Percentiles rank a stretch among this genome's conserved stretches.
Conservation (phyloP, 2,797 vertebrate species). For the Hoplostethus atlanticus region DNA sequence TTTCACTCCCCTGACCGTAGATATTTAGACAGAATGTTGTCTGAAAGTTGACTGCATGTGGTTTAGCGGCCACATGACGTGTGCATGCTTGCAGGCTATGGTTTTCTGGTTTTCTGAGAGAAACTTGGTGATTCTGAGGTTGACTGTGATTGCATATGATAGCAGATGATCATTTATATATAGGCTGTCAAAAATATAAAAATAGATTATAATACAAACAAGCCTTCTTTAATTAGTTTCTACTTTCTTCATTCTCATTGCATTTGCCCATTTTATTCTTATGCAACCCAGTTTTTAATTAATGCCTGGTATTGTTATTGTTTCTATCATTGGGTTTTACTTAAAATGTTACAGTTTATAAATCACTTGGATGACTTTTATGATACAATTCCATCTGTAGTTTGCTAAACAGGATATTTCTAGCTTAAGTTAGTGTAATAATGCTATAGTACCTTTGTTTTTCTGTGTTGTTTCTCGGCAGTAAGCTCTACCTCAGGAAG, state of each 20-base stretch:
- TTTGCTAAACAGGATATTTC: constrained; percentile 5
- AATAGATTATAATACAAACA: not conserved
- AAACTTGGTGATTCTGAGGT: constrained; percentile 12
- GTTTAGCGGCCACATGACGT: constrained; percentile 37
- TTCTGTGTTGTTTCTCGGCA: not conserved
- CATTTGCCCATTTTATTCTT: too few species aligned
- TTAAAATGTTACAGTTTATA: not conserved
- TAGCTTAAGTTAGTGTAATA: not conserved
- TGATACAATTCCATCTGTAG: not conserved
- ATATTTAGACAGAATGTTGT: constrained; percentile 56
- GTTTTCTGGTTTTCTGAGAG: constrained; percentile 23
- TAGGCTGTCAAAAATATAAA: not conserved
- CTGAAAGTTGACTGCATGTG: constrained; percentile 34
- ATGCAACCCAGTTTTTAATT: not conserved
- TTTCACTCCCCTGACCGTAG: constrained; percentile 61
- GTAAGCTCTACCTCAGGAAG: not conserved
- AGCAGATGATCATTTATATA: constrained; percentile 1
- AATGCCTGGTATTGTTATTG: not conserved
- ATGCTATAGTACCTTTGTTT: not conserved
- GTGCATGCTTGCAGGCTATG: constrained; percentile 28
- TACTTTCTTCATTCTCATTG: not conserved
- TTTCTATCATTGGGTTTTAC: not conserved
- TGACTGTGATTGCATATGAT: constrained; percentile 17
- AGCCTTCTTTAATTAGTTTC: constrained; percentile 12
- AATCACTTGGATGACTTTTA: not conserved